phyloP scores from a whole-genome alignment of 2,888 invertebrate species.

The Aleiodes leptofemur region DNA sequence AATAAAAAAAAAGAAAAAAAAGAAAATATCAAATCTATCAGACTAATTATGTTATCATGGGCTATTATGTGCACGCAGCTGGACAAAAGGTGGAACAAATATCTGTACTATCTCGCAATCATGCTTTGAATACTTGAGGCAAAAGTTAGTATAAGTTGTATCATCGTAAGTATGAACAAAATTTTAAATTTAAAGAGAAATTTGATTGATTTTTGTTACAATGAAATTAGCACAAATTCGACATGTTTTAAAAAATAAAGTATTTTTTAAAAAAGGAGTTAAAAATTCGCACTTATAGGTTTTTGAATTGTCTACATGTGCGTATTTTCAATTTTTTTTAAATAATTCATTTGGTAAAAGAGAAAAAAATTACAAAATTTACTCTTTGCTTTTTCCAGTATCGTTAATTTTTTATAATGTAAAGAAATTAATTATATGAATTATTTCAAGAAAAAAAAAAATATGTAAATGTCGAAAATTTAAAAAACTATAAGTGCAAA shows the following conservation, averaged over 20 bases:
- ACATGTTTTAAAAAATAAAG: too few species aligned
- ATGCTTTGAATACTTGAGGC: slow-evolving; percentile 65
- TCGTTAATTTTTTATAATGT: neutral
- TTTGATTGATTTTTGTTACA: neutral
- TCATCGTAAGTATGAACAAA: slow-evolving; percentile 50
- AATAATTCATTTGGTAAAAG: too few species aligned
- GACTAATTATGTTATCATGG: slow-evolving; percentile 54
- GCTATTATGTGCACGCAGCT: slow-evolving; percentile 73
- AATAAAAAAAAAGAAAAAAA: slow-evolving; percentile 31
- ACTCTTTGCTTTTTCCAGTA: neutral
- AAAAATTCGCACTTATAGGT: too few species aligned
- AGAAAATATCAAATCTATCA: neutral
- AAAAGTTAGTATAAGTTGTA: slow-evolving; percentile 21
- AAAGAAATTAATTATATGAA: too few species aligned
- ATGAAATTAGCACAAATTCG: too few species aligned
- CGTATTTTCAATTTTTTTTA: too few species aligned
- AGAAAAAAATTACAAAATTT: too few species aligned
- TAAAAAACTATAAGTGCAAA: too few species aligned
- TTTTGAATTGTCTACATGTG: too few species aligned
- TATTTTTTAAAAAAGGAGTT: too few species aligned
- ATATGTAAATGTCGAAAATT: too few species aligned
- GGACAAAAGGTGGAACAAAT: slow-evolving; percentile 68
- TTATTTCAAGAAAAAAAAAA: too few species aligned
- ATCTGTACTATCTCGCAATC: slow-evolving; percentile 65
- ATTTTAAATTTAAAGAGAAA: neutral